Evolutionary conservation across 2,797 vertebrate species (phyloP), one percentile per base, ranked within the genome.

Genomic region (Nannoperca obscura): DNA sequence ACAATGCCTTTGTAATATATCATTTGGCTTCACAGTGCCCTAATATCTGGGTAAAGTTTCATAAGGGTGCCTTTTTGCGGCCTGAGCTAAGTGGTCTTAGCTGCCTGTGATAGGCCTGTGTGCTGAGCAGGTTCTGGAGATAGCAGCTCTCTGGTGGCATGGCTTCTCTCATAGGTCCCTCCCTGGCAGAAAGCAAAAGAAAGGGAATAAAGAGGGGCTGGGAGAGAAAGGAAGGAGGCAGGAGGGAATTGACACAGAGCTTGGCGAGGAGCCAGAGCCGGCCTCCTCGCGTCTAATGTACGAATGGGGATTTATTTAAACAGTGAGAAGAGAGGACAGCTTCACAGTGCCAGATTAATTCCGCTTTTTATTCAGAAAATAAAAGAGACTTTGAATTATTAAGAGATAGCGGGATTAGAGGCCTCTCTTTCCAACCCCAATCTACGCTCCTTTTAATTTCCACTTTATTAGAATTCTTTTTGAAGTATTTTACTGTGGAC

Each of bases 381-480:
- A 98, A 98, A 98, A 97, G 97, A 97, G 97, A 97, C 97, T 98
- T 99, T 98, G 97, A 99, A 98, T 98, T 98, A 98, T 97, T 97
- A 97, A 97, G 97, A 97, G 98, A 99, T 98, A 99, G 97, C 93
- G 89, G 97, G 97, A 99, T 99, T 99, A 98, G 97, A 97, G 96
- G 96, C 96, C 96, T 98, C 96, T 97, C 96, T 96, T 96, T 96
- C 96, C 95, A 95, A 94, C 96, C 96, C 97, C 93, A 96, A 96
- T 96, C 96, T 97, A 96, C 95, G 94, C 96, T 97, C 96, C 96
- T 97, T 97, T 99, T 99, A 99, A 99, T 99, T 99, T 99, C 96
- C 95, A 97, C 97, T 98, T 99, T 97, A 99, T 99, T 99, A 97
- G 97, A 98, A 98, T 98, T 99, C 97, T 97, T 99, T 99, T 99